Conservation (phyloP, 2,113 vertebrate genomes). For the Thunnus maccoyii region DNA sequence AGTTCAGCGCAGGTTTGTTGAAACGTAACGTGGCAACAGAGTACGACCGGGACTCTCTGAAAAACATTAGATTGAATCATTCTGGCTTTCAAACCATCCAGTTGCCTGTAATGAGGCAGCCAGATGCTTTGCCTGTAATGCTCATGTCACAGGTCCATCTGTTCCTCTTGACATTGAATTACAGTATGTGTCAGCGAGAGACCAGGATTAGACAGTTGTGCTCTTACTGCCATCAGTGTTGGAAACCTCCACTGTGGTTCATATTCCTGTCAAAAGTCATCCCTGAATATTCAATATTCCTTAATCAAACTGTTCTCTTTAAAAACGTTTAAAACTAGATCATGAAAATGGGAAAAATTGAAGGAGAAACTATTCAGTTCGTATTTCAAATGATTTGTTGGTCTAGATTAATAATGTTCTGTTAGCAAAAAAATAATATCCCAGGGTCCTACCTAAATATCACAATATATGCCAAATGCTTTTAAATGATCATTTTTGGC, state of each 20-base stretch:
- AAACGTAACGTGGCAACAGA: constrained; percentile 54
- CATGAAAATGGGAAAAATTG: neutral
- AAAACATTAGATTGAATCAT: constrained; percentile 29
- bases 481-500: neutral
- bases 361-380: no score
- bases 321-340: neutral
- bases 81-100: constrained; percentile 33
- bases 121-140: constrained; percentile 64
- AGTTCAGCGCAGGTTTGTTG: constrained; percentile 39
- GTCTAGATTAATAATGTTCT: no score
- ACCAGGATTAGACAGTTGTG: constrained; percentile 34
- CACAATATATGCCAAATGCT: no score
- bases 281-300: neutral
- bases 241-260: neutral
- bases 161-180: constrained; percentile 59
- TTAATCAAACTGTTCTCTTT: neutral
- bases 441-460: no score
- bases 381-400: no score
- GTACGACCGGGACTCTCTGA: neutral
- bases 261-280: neutral
- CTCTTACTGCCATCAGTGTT: constrained; percentile 14
- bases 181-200: constrained; percentile 39
- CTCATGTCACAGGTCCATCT: constrained; percentile 71
- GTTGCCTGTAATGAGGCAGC: constrained; percentile 51
- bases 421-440: no score